Base-by-base conservation (phyloP, 2,888 invertebrate species). In the Dinocampus coccinellae region DNA sequence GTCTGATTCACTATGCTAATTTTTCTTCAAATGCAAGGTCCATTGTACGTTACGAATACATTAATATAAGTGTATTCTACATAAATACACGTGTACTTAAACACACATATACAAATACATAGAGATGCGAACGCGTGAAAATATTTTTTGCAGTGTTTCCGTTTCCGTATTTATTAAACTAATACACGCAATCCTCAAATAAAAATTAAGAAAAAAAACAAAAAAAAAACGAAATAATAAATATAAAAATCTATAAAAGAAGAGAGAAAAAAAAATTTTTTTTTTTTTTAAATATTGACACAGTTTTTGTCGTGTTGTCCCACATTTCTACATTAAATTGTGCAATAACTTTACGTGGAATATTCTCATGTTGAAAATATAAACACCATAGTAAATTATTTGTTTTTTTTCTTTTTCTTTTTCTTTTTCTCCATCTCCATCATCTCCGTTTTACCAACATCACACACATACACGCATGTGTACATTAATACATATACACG, bases 1-100 rank as follows among this genome's bases (percentile, higher is more conserved):
- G 71, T 76, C 76, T 76, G 76, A 76, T 76, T 76, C 76, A 74
- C 76, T 71, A 75, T 76, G 76, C 73, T 73, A 75, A 76, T 74
- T 72, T n/a, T n/a, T 70, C 63, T 69, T 69, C 69, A 72, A 71
- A 66, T 69, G 69, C 60, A 73, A 70, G 70, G 72, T 22, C 65
- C 62, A 64, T 68, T 75, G 58, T 69, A 68, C 47, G 64, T 2
- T 42, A 47, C 33, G 60, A 60, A 68, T 52, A 3, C 34, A 47
- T 26, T n/a, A 16, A n/a, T 6, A 3, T 1, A 26, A n/a, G 7
- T 11, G 26, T 26, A 24, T 26, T 55, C 11, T n/a, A 26, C 7
- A n/a, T 55, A 26, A 55, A 55, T 0, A 22, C 11, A 7, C 1
- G 16, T 13, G 39, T 24, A 13, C 29, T 22, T 61, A 29, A 4